Base-by-base conservation (phyloP, 2,113 vertebrate genomes). In the Sporophila hypoxantha region DNA sequence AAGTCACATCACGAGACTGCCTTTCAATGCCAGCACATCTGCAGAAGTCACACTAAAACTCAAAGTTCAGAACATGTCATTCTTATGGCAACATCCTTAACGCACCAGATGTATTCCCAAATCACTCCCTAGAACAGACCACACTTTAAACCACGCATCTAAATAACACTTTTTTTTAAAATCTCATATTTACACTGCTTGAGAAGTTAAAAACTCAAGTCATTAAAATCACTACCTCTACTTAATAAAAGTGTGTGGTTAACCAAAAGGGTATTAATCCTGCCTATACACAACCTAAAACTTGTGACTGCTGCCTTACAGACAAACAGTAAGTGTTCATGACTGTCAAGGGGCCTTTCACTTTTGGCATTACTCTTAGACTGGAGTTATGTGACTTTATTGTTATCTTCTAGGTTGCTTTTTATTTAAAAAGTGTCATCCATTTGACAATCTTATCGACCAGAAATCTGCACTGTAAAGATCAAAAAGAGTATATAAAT, bases 1-100 rank as follows among this genome's bases (percentile, higher is more conserved):
- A 88, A 89, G 57, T 49, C 57, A 59, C 82, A 90, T 75, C 90
- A 95, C 76, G 87, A 83, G 86, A 91, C 86, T 0, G 29, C 36
- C 69, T 93, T 90, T 66, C 56, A 41, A 32, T 85, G 93, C 94
- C 94, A 96, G 77, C 57, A 92, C 96, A 96, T 96, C 96, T 96
- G 95, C 83, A 76, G 55, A 94, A 93, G n/a, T 71, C 68, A 8
- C 36, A 79, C 32, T 82, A 62, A 88, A 93, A 92, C 90, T 61
- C 85, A 62, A 76, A 95, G 94, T 87, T 96, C 92, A 84, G 95
- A 92, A 94, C 91, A 94, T 84, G 90, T 95, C 87, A 71, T 89
- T 95, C 93, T 91, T 41, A 56, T 94, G 91, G 95, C 87, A 90
- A 89, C 27, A 68, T 91, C 34, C 44, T 81, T 25, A 60, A 49